A percentile compares a stretch with the other conserved stretches of the same genome.
phyloP scores from a whole-genome alignment of 1,140 invertebrate species.

The Helicoverpa zea region DNA sequence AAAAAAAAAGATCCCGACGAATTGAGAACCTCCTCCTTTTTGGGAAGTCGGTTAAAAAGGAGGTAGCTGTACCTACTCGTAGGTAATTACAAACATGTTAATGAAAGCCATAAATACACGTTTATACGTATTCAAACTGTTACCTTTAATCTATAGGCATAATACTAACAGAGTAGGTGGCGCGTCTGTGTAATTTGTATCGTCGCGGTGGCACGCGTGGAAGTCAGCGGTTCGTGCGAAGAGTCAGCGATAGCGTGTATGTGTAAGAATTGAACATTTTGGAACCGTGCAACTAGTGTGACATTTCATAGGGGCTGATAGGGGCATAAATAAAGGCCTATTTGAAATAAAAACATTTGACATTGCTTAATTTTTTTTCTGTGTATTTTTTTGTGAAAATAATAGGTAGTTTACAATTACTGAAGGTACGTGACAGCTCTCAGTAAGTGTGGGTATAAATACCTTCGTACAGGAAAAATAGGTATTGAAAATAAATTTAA shows the following conservation, averaged over 20 bases:
- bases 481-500: neutral
- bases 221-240: neutral
- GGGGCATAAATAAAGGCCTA: too few relatives aligned
- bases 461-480: neutral
- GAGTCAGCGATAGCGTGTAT: neutral
- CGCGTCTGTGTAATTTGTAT: slow-evolving; percentile 17
- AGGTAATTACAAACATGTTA: slow-evolving; percentile 1
- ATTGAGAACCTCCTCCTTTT: neutral
- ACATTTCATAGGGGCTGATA: too few relatives aligned
- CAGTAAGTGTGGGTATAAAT: neutral
- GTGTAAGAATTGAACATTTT: too few relatives aligned
- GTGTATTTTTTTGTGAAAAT: too few relatives aligned
- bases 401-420: too few relatives aligned
- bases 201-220: neutral
- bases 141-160: neutral
- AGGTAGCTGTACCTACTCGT: neutral
- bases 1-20: too few relatives aligned
- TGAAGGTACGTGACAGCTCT: too few relatives aligned
- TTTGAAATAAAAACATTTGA: too few relatives aligned
- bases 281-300: too few relatives aligned
- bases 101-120: slow-evolving; percentile 4
- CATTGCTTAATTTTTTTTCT: too few relatives aligned
- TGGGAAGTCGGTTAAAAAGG: neutral
- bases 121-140: neutral
- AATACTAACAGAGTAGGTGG: neutral